These are phyloP conservation scores for Drosophila funebris DNA, from an alignment of 1,140 invertebrate genomes.

Conservation along the genomic window DNA sequence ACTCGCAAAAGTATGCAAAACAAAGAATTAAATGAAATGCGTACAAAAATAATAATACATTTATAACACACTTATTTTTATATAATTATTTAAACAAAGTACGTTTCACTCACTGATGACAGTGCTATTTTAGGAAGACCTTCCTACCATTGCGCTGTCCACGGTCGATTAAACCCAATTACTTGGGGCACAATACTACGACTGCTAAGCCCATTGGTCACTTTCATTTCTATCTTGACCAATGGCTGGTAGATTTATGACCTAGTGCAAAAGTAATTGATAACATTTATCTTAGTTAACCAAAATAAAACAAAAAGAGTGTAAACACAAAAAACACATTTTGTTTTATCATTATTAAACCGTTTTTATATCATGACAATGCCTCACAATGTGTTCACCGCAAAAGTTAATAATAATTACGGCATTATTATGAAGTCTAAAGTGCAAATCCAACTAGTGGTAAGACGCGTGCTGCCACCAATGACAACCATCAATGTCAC, in stretches of 20 bases:
- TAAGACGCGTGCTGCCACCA: neutral
- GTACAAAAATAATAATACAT: too few relatives aligned
- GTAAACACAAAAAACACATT: neutral
- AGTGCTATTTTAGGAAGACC: too few relatives aligned
- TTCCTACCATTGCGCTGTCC: too few relatives aligned
- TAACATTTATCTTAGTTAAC: neutral
- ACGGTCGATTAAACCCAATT: too few relatives aligned
- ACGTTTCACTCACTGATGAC: too few relatives aligned
- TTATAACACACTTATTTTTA: too few relatives aligned
- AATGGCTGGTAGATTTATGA: neutral
- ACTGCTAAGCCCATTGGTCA: too few relatives aligned
- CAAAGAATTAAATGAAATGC: too few relatives aligned
- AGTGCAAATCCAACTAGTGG: neutral
- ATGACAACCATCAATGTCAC: neutral
- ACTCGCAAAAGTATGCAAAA: too few relatives aligned
- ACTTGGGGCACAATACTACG: too few relatives aligned
- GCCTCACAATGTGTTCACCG: neutral
- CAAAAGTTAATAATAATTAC: conserved; percentile 9
- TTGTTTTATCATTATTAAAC: neutral
- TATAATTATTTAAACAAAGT: too few relatives aligned
- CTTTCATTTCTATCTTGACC: neutral
- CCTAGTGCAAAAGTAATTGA: too few relatives aligned
- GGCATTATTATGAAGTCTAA: neutral
- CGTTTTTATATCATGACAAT: neutral
- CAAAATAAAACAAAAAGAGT: neutral